Evolutionary conservation across 2,797 vertebrate genomes (phyloP).

Genomic region (Syngnathus rostellatus): DNA sequence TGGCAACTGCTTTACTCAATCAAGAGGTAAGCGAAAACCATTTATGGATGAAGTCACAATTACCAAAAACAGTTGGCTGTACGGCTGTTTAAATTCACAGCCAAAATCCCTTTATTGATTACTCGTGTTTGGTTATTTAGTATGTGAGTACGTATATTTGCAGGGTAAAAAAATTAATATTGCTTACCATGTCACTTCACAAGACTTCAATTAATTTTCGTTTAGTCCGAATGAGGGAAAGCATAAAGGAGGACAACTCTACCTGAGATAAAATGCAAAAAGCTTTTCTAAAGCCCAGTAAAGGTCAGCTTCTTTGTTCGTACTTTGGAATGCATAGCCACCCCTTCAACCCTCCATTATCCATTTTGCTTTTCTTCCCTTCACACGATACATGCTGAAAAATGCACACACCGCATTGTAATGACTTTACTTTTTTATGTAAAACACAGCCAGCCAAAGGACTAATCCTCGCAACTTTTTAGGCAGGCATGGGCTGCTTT

Average conservation of each 20-base stretch:
- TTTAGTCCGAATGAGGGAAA: background rate
- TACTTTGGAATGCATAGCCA: slow-evolving; percentile 1
- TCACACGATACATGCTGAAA: slow-evolving; percentile 1
- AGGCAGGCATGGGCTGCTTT: slow-evolving; percentile 4
- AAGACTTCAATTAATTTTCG: background rate
- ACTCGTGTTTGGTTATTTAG: background rate
- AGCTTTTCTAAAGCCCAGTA: background rate
- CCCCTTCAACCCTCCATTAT: background rate
- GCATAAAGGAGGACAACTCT: background rate
- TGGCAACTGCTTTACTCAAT: slow-evolving; percentile 85
- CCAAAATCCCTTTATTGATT: too few species aligned
- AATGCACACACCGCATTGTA: background rate
- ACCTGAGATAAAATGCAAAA: background rate
- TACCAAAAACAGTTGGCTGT: too few species aligned
- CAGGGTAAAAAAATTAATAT: background rate
- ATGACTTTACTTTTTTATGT: slow-evolving; percentile 2
- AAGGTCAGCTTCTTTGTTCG: slow-evolving; percentile 1
- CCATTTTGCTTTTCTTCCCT: background rate
- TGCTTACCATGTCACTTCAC: background rate
- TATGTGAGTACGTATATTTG: background rate
- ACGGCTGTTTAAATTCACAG: too few species aligned
- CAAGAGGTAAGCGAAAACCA: slow-evolving; percentile 78
- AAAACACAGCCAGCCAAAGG: background rate
- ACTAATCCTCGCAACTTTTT: slow-evolving; percentile 2
- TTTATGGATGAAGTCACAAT: too few species aligned